Evolutionary conservation across 2,113 vertebrate genomes (phyloP).

Genomic region (Poeciliopsis occidentalis): DNA sequence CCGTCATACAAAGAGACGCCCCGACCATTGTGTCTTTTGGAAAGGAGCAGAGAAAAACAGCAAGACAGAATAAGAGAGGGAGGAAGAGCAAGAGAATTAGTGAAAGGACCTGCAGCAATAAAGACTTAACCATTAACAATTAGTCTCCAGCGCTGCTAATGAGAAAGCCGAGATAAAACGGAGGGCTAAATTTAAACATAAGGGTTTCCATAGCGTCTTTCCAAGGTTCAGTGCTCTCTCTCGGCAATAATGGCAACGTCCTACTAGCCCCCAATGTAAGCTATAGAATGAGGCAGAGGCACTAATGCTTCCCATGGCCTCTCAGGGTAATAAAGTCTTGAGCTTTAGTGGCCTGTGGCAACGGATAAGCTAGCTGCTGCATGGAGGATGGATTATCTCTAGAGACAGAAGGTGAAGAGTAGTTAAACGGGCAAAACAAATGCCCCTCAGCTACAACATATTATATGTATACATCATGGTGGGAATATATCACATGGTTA

Average conservation of each 20-base stretch:
- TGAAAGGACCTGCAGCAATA: slow-evolving; percentile 79
- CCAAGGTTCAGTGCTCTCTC: slow-evolving; percentile 79
- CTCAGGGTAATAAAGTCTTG: slow-evolving; percentile 66
- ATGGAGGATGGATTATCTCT: slow-evolving; percentile 34
- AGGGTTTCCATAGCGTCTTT: slow-evolving; percentile 80
- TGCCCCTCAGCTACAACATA: slow-evolving; percentile 3
- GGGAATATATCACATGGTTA: slow-evolving; percentile 2
- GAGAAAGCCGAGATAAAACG: slow-evolving; percentile 85
- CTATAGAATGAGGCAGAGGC: slow-evolving; percentile 14
- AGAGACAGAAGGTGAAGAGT: slow-evolving; percentile 24
- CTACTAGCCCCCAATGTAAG: slow-evolving; percentile 72
- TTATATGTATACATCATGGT: slow-evolving; percentile 3
- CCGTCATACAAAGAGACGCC: slow-evolving; percentile 85
- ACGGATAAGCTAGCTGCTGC: slow-evolving; percentile 32
- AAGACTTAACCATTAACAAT: slow-evolving; percentile 90
- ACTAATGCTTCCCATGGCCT: slow-evolving; percentile 42
- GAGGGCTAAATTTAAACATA: slow-evolving; percentile 86
- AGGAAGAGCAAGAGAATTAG: slow-evolving; percentile 24
- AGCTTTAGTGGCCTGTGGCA: slow-evolving; percentile 30
- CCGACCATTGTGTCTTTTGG: slow-evolving; percentile 82
- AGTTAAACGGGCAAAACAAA: slow-evolving; percentile 52
- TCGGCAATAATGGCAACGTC: slow-evolving; percentile 81
- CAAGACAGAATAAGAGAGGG: slow-evolving; percentile 15
- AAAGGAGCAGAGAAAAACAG: slow-evolving; percentile 71
- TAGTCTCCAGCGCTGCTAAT: slow-evolving; percentile 89